phyloP scores from a whole-genome alignment of 2,888 invertebrate genomes.

The Pogonocherus hispidulus region DNA sequence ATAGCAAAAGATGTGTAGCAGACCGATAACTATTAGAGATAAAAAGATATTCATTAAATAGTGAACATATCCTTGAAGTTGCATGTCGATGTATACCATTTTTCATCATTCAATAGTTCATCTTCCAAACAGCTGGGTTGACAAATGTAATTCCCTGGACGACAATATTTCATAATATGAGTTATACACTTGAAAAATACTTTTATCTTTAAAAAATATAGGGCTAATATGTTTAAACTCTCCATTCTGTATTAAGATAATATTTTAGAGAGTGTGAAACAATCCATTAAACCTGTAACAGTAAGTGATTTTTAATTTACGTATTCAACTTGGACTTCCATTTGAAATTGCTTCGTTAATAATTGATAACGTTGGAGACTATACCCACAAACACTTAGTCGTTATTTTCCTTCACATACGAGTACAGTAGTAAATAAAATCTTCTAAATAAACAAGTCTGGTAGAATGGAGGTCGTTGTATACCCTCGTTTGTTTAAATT shows the following conservation, averaged over 20 bases:
- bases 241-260: too few species aligned
- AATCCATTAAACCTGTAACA: too few species aligned
- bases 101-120: not conserved
- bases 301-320: too few species aligned
- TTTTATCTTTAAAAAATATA: too few species aligned
- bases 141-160: not conserved
- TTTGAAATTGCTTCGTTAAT: conserved; percentile 12
- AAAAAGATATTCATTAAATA: too few species aligned
- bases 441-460: not conserved
- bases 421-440: not conserved
- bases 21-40: too few species aligned
- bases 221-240: too few species aligned
- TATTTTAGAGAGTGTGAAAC: too few species aligned
- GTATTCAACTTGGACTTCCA: not conserved
- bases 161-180: not conserved
- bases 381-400: not conserved
- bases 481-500: conserved; percentile 20
- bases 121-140: not conserved
- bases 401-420: not conserved
- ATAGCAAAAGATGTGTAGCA: too few species aligned
- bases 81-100: not conserved
- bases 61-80: too few species aligned
- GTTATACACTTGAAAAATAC: too few species aligned
- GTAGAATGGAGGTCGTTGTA: not conserved
- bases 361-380: not conserved